Conservation (phyloP, 1,140 invertebrate genomes). For the Solenopsis invicta region DNA sequence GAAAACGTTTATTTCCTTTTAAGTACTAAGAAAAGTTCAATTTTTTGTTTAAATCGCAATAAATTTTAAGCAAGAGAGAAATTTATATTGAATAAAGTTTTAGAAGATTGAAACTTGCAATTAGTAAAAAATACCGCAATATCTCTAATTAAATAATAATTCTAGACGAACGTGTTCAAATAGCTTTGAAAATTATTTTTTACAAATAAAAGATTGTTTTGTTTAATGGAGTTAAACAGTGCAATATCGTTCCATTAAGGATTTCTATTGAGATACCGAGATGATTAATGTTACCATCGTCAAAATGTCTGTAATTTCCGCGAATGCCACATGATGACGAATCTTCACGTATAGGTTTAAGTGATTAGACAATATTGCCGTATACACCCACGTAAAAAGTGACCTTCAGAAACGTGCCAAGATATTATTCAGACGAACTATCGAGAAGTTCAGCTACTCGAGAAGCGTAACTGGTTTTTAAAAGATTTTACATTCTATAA, state of each 20-base stretch:
- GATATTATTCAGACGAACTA: neutral
- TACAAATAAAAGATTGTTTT: neutral
- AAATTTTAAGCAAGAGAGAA: neutral
- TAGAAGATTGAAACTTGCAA: neutral
- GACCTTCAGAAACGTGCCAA: slow-evolving; percentile 18
- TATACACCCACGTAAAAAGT: slow-evolving; percentile 18
- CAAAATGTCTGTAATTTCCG: slow-evolving; percentile 18
- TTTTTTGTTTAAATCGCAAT: neutral
- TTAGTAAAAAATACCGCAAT: neutral
- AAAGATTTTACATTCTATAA: neutral
- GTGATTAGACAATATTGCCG: slow-evolving; percentile 20
- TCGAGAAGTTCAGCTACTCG: neutral
- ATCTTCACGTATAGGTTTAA: slow-evolving; percentile 4
- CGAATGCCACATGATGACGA: slow-evolving; percentile 5
- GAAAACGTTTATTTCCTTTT: neutral
- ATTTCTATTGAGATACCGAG: neutral
- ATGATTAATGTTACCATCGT: slow-evolving; percentile 29
- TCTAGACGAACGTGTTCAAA: neutral
- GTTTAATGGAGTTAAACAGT: neutral
- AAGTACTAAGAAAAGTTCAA: neutral
- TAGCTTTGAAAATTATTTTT: neutral
- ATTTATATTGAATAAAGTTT: neutral
- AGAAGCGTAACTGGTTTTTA: neutral
- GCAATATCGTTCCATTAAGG: neutral
- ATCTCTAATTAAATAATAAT: slow-evolving; percentile 11